A percentile compares a stretch with the other conserved stretches of the same genome.
phyloP scores from a whole-genome alignment of 2,113 vertebrate genomes.

The Tyto alba region DNA sequence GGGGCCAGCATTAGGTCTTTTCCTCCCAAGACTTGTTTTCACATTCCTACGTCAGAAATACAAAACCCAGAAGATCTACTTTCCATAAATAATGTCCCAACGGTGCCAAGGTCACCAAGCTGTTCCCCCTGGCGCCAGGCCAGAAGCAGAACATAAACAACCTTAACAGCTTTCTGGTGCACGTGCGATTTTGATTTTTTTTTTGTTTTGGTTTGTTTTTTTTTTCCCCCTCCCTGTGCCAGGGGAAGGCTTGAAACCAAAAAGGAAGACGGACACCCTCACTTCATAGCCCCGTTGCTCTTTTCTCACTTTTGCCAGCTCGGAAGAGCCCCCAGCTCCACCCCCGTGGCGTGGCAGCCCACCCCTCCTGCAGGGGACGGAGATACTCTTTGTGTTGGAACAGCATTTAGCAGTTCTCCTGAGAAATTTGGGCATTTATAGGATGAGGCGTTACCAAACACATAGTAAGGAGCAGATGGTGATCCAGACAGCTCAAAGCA shows the following conservation, averaged over 20 bases:
- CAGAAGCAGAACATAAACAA: conserved; percentile 28
- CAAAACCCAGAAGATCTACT: conserved; percentile 15
- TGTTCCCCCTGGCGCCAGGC: neutral
- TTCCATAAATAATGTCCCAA: conserved; percentile 39
- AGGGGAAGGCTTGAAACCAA: neutral
- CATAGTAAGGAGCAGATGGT: neutral
- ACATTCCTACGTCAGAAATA: neutral
- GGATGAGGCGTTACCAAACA: neutral
- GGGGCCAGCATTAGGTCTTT: neutral
- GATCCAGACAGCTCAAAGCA: neutral
- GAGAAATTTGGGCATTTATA: neutral
- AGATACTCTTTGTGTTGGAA: neutral
- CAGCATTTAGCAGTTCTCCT: neutral
- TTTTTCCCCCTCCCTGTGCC: neutral
- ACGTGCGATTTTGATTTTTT: no score
- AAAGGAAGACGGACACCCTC: neutral
- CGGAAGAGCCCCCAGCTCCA: neutral
- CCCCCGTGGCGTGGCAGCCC: neutral
- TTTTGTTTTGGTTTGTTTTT: no score
- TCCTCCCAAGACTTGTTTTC: neutral
- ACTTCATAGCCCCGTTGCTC: neutral
- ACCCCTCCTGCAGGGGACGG: neutral
- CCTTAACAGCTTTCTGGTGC: neutral
- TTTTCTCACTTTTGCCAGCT: neutral
- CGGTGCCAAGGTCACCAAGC: neutral